Base-by-base conservation (phyloP, 2,888 invertebrate genomes). In the Drosophila kanekoi region DNA sequence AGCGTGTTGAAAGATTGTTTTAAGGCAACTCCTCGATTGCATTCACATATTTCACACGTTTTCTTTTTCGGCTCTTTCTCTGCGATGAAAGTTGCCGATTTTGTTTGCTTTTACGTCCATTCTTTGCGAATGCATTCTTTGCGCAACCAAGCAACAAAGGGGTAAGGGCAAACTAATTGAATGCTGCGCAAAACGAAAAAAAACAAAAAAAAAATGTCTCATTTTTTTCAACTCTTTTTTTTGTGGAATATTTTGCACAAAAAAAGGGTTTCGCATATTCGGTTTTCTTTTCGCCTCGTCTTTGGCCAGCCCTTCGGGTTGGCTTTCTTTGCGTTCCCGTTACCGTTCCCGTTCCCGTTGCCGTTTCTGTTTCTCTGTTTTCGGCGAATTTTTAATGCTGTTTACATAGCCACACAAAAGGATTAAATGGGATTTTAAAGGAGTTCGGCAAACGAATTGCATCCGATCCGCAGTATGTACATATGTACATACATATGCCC, bases 351-450 rank as follows among this genome's bases (percentile, higher is more conserved):
- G 28, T 2, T 28, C 8, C 8, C 28, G 28, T 5, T 23, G 0
- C 48, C 47, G 45, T 48, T 48, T 47, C 43, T 49, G 48, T 56
- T 53, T 66, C 58, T 49, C 49, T 45, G 41, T 51, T 56, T 44
- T 49, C 44, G 61, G 23, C 63, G 70, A 84, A 76, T 59, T 72
- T 59, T 72, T 82, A 73, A 52, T 57, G 87, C 77, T 83, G 83
- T 83, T 83, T 83, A 87, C 85, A 87, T 72, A 87, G 85, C 87
- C 87, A 56, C 80, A 83, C 83, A 83, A 87, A 84, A 69, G 87
- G 83, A 83, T 83, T 83, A 83, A 83, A 87, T 83, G 82, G 67
- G 77, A 69, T 86, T 86, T 81, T 72, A 71, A 81, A 58, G 53
- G 51, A 83, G 72, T 49, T 60, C 47, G 48, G 57, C 59, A 49